Evolutionary conservation across 2,888 invertebrate species (phyloP), one percentile per base, ranked within the genome.

Genomic region (Sinotaia quadrata): DNA sequence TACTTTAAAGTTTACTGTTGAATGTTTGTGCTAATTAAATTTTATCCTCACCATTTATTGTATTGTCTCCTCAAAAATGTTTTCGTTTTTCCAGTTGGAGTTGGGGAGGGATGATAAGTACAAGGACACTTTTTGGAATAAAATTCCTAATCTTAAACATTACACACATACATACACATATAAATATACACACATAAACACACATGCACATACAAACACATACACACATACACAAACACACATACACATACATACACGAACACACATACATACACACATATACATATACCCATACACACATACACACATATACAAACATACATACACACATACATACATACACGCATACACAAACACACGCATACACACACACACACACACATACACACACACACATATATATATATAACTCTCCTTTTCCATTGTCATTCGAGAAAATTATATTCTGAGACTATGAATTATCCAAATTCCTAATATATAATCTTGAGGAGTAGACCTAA

Each of bases 201-300:
- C 52, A 24, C 52, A 52, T 15, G 15, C 52, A 52, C 52, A 52
- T 15, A 24, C 52, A 52, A 4, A 52, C 52, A 52, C 52, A 18
- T 18, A 41, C 18, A 8, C 8, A 41, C n/a, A n/a, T n/a, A n/a
- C n/a, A n/a, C n/a, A n/a, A n/a, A n/a, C n/a, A n/a, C n/a, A n/a
- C n/a, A n/a, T 18, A 41, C 41, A 18, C 41, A 41, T 18, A 41
- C 41, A 18, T 41, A 41, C 41, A 18, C 54, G 15, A 10, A 41
- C 41, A 18, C 41, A 41, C 41, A 18, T 18, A 41, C 41, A 41
- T 18, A 41, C 41, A 41, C 41, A 41, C 41, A 41, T 18, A 41
- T 18, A 41, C 41, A 41, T 18, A 41, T 18, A 41, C 41, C 10
- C 41, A 41, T 18, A 41, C 41, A 41, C 41, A 41, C 41, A 41